A percentile compares a stretch with the other conserved stretches of the same genome.
Conservation (phyloP, 2,113 vertebrate genomes). For the Calcarius ornatus region DNA sequence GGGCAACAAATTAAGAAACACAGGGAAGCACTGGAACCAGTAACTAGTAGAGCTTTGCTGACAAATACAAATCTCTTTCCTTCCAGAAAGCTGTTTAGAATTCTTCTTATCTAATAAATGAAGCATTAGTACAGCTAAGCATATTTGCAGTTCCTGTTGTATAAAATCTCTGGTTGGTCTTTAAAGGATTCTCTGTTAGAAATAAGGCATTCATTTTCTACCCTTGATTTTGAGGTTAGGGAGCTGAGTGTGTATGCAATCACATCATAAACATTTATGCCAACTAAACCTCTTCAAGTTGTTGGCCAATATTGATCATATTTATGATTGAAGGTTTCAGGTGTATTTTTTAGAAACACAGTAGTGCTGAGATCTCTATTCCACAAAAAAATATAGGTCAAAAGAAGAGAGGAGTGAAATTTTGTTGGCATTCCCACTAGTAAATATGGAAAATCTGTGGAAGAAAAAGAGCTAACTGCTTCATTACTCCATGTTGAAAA, state of each 20-base stretch:
- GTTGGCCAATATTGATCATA: neutral
- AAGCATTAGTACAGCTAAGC: neutral
- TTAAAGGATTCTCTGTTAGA: neutral
- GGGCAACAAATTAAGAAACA: neutral
- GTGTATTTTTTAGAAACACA: neutral
- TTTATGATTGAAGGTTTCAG: neutral
- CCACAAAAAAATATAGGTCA: neutral
- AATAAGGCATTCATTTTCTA: neutral
- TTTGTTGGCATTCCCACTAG: neutral
- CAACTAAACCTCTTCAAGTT: neutral
- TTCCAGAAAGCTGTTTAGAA: neutral
- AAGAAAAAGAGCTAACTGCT: neutral
- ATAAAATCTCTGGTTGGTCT: neutral
- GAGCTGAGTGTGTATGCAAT: neutral
- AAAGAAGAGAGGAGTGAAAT: neutral
- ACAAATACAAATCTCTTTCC: neutral
- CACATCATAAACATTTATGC: neutral
- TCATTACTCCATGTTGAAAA: neutral
- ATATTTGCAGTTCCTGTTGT: neutral
- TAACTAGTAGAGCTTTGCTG: neutral
- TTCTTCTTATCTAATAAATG: conserved; percentile 18
- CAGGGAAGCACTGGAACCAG: neutral
- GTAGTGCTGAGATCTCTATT: neutral
- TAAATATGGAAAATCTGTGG: neutral
- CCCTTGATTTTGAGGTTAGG: neutral